These are phyloP conservation scores for Mastacembelus armatus DNA, from an alignment of 2,797 vertebrate genomes.

Conservation along the genomic window DNA sequence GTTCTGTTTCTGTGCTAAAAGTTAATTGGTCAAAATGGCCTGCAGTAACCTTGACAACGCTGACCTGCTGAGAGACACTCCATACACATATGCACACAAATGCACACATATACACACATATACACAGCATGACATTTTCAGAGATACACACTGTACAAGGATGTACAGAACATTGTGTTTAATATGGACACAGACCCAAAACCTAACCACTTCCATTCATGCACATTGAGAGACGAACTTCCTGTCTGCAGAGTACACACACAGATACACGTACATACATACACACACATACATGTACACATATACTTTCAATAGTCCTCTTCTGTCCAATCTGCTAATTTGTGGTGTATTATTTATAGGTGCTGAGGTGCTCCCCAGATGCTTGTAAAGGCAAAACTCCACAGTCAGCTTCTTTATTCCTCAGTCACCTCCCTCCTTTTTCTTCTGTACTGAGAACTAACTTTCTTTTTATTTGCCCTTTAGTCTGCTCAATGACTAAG, in stretches of 20 bases:
- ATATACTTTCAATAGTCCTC: constrained; percentile 35
- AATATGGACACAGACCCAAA: neutral
- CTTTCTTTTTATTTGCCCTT: neutral
- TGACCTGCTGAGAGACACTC: constrained; percentile 76
- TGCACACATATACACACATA: constrained; percentile 4
- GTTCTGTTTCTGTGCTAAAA: constrained; percentile 65
- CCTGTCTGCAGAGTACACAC: constrained; percentile 31
- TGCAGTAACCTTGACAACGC: constrained; percentile 82
- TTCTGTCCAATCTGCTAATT: constrained; percentile 82
- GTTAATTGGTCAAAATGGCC: constrained; percentile 82
- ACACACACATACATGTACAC: constrained; percentile 38
- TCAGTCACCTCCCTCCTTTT: constrained; percentile 1
- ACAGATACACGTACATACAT: constrained; percentile 11
- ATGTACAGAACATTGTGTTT: constrained; percentile 13
- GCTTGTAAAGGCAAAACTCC: constrained; percentile 70
- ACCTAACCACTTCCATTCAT: neutral
- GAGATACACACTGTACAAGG: neutral
- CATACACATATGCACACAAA: constrained; percentile 26
- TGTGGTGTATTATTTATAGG: constrained; percentile 81
- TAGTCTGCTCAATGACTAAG: neutral
- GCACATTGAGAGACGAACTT: neutral
- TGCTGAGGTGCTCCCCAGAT: constrained; percentile 71
- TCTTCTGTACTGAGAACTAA: constrained; percentile 10
- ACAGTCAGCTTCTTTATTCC: constrained; percentile 71
- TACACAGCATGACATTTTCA: neutral